These are phyloP conservation scores for Nasua narica DNA, from an alignment of 2,797 vertebrate genomes.

Conservation along the genomic window DNA sequence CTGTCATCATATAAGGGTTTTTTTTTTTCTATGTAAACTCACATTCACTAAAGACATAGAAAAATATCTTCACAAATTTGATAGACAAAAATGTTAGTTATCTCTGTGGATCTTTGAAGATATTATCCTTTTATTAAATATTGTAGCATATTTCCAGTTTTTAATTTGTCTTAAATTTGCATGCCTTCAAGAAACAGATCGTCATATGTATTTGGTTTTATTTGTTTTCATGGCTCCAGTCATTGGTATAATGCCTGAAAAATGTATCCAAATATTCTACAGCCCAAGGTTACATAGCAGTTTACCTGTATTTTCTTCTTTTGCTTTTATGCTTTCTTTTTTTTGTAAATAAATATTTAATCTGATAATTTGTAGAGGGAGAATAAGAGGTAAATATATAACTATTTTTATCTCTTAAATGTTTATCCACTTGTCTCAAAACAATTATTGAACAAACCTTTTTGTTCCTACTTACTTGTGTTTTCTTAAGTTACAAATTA, in stretches of 20 bases:
- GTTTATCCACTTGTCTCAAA: background rate
- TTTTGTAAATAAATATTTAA: background rate
- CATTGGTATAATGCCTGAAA: background rate
- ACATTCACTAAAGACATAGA: background rate
- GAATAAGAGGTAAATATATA: background rate
- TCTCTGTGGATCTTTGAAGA: background rate
- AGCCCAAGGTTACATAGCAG: background rate
- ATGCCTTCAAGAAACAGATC: background rate
- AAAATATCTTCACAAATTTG: background rate
- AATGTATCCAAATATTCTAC: background rate
- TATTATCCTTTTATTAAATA: background rate
- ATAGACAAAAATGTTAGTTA: background rate
- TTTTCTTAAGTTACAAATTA: background rate
- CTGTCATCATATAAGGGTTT: background rate
- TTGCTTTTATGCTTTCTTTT: background rate
- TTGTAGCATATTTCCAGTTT: background rate
- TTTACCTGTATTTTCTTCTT: background rate
- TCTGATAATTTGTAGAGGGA: background rate
- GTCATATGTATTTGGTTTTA: background rate
- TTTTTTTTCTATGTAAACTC: background rate
- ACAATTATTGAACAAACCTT: background rate
- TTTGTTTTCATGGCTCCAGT: background rate
- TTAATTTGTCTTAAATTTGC: background rate
- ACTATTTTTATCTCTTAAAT: background rate
- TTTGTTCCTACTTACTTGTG: background rate